phyloP scores from a whole-genome alignment of 2,113 vertebrate genomes.

The Oceanodroma tethys region DNA sequence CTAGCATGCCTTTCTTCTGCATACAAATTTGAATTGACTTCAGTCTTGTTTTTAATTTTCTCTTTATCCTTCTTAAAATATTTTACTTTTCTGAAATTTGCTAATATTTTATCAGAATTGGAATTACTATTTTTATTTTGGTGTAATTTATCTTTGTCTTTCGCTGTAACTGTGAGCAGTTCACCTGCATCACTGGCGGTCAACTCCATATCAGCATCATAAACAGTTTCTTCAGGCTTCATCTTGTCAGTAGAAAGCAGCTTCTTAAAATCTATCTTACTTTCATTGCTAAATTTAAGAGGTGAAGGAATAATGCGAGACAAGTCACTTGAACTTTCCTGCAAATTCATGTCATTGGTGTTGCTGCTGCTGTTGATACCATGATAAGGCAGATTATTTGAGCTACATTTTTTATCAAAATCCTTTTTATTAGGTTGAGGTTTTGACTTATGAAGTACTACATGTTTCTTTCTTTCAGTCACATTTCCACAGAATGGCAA shows the following conservation, averaged over 20 bases:
- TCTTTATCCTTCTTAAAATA: slow-evolving; percentile 58
- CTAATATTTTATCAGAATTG: slow-evolving; percentile 2
- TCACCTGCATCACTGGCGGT: slow-evolving; percentile 68
- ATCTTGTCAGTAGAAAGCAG: not conserved
- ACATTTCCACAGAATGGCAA: not conserved
- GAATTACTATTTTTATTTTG: slow-evolving; percentile 10
- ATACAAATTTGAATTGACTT: not conserved
- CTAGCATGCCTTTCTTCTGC: not conserved
- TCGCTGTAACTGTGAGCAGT: slow-evolving; percentile 61
- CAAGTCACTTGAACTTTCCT: not conserved
- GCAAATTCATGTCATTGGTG: not conserved
- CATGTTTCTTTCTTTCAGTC: slow-evolving; percentile 57
- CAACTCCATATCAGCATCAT: slow-evolving; percentile 76
- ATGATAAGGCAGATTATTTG: not conserved
- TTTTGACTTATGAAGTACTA: not conserved
- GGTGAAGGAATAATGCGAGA: not conserved
- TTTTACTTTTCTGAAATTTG: slow-evolving; percentile 69
- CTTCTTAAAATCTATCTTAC: not conserved
- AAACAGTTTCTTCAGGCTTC: slow-evolving; percentile 68
- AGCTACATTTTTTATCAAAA: slow-evolving; percentile 5
- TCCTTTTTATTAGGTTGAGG: not conserved
- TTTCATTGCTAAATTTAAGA: not conserved
- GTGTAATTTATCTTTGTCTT: slow-evolving; percentile 17
- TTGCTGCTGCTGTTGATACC: not conserved
- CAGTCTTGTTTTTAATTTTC: slow-evolving; percentile 35